A percentile compares a stretch with the other conserved stretches of the same genome.
These are phyloP conservation scores for Jacana jacana DNA, from an alignment of 2,113 vertebrate species.

Conservation along the genomic window DNA sequence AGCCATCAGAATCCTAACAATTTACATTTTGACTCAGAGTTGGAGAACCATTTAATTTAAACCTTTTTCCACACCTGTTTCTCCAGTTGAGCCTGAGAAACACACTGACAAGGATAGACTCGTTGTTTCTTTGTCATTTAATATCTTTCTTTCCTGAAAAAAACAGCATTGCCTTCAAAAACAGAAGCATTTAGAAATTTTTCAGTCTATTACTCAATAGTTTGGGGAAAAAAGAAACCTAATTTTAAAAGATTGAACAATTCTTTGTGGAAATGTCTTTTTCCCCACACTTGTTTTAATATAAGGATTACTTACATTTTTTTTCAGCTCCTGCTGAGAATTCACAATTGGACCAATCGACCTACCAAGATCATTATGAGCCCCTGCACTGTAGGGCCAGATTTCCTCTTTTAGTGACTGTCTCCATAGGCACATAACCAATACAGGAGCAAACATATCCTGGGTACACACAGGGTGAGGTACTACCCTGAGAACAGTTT, in stretches of 20 bases:
- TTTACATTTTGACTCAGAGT: not conserved
- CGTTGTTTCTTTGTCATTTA: not conserved
- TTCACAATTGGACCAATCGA: not conserved
- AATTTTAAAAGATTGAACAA: not conserved
- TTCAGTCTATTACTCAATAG: not conserved
- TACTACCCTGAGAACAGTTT: not conserved
- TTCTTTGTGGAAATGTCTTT: not conserved
- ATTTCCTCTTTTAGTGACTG: not conserved
- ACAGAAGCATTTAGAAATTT: not conserved
- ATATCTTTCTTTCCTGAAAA: constrained; percentile 33
- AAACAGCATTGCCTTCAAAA: constrained; percentile 15
- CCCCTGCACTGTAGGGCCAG: not conserved
- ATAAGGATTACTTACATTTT: not conserved
- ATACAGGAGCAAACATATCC: not conserved
- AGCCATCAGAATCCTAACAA: not conserved
- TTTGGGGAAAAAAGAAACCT: not conserved
- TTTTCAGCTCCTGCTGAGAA: not conserved
- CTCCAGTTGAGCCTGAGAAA: not conserved
- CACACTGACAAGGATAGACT: not conserved
- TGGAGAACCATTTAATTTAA: not conserved
- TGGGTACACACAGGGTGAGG: not conserved
- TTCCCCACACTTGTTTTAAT: not conserved
- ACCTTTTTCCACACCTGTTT: not conserved
- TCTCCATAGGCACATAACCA: not conserved
- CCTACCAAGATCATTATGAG: rapidly evolving